These are phyloP conservation scores for Oostethus manadensis DNA, from an alignment of 2,113 vertebrate species.

Conservation along the genomic window DNA sequence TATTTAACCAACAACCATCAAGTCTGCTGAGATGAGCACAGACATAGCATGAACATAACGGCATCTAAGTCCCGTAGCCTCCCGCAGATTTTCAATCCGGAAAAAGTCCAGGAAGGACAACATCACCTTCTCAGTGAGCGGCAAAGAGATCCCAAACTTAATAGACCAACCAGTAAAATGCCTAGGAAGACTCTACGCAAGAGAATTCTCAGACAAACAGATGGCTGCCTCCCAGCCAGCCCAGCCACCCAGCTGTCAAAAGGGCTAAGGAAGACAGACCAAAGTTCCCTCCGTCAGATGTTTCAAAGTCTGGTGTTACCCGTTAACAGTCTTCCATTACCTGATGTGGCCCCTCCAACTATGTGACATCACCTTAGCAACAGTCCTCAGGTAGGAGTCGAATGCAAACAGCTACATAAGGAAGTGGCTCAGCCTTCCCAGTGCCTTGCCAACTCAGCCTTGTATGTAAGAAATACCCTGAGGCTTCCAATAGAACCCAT, in stretches of 20 bases:
- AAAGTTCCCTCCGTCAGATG: background rate
- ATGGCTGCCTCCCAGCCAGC: background rate
- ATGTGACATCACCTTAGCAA: background rate
- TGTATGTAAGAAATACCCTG: background rate
- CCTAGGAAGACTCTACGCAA: background rate
- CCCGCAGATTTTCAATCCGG: too few species aligned
- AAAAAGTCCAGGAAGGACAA: constrained; percentile 3
- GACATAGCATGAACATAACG: constrained; percentile 7
- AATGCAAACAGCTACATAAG: background rate
- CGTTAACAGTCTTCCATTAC: background rate
- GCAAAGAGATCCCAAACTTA: constrained; percentile 4
- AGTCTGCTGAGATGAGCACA: background rate
- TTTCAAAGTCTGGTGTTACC: constrained; percentile 3
- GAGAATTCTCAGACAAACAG: background rate
- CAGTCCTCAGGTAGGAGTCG: background rate
- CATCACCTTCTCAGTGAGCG: constrained; percentile 6
- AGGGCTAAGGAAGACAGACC: background rate
- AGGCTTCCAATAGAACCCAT: background rate
- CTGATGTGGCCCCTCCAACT: background rate
- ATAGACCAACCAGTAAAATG: background rate
- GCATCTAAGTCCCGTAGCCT: constrained; percentile 13
- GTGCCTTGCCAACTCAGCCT: too few species aligned
- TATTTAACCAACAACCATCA: background rate
- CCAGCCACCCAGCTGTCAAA: background rate
- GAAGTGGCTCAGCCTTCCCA: background rate